Conservation (phyloP, 2,113 vertebrate species). For the Chaetodon trifascialis region DNA sequence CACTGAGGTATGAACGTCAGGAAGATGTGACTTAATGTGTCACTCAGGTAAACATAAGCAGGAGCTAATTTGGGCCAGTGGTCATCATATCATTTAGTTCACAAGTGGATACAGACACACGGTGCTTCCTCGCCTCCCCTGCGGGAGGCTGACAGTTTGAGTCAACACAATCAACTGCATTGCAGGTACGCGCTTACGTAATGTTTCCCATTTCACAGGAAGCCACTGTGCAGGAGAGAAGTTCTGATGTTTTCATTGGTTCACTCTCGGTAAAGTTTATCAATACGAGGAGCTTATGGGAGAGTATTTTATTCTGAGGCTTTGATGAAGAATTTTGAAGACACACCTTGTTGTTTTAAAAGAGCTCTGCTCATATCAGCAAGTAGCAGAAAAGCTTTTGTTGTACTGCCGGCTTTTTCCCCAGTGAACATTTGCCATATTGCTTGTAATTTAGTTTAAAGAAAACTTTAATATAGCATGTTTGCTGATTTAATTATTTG, state of each 20-base stretch:
- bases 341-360: conserved; percentile 47
- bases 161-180: conserved; percentile 49
- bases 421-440: conserved; percentile 20
- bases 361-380: conserved; percentile 44
- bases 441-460: conserved; percentile 15
- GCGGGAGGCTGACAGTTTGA: conserved; percentile 34
- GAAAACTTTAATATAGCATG: conserved; percentile 33
- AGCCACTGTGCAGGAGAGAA: conserved; percentile 11
- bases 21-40: neutral
- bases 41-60: neutral
- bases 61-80: conserved; percentile 2
- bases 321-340: conserved; percentile 42
- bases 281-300: conserved; percentile 30
- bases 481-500: conserved; percentile 25
- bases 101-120: neutral
- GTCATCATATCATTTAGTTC: conserved; percentile 9
- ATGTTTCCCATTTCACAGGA: conserved; percentile 17
- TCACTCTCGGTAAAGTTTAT: conserved; percentile 34
- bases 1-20: neutral
- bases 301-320: conserved; percentile 16
- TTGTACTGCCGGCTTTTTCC: conserved; percentile 29
- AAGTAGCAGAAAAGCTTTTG: conserved; percentile 30
- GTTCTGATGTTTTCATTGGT: conserved; percentile 36
- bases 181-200: conserved; percentile 37
- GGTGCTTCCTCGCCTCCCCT: conserved; percentile 1